A percentile compares a stretch with the other conserved stretches of the same genome.
phyloP scores from a whole-genome alignment of 2,888 invertebrate species.

The Hemithea aestivaria region DNA sequence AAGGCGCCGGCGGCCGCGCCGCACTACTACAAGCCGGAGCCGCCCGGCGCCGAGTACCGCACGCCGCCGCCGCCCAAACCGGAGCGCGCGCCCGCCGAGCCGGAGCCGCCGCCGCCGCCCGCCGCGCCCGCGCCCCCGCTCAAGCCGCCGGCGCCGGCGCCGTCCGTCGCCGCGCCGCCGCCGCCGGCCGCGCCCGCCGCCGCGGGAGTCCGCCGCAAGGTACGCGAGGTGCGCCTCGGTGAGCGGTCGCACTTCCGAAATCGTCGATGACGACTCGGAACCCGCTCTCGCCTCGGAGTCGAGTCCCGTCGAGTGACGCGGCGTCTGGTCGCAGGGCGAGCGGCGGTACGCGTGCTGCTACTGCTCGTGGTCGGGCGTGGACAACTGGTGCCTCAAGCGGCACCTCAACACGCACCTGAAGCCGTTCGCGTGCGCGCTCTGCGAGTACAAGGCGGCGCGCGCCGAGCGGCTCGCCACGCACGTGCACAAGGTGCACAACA shows the following conservation, averaged over 20 bases:
- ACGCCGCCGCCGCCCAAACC: constrained; percentile 28
- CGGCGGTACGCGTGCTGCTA: constrained; percentile 92
- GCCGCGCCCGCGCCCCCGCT: constrained; percentile 53
- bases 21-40: constrained; percentile 54
- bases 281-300: no score
- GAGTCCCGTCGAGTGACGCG: constrained; percentile 31
- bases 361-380: constrained; percentile 95
- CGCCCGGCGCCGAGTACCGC: constrained; percentile 24
- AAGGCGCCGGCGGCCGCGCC: constrained; percentile 71
- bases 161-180: constrained; percentile 21
- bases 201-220: constrained; percentile 30
- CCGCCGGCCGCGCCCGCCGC: constrained; percentile 29
- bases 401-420: constrained; percentile 96
- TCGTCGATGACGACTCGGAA: no score
- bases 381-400: constrained; percentile 95
- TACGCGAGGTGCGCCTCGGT: no score
- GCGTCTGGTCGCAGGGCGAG: constrained; percentile 74
- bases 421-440: constrained; percentile 93
- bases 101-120: constrained; percentile 32
- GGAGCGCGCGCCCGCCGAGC: constrained; percentile 28
- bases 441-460: constrained; percentile 95
- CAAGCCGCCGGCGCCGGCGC: constrained; percentile 28
- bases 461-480: constrained; percentile 94
- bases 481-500: constrained; percentile 94
- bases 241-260: no score